These are phyloP conservation scores for Epinotia bilunana DNA, from an alignment of 2,888 invertebrate genomes.

Conservation along the genomic window DNA sequence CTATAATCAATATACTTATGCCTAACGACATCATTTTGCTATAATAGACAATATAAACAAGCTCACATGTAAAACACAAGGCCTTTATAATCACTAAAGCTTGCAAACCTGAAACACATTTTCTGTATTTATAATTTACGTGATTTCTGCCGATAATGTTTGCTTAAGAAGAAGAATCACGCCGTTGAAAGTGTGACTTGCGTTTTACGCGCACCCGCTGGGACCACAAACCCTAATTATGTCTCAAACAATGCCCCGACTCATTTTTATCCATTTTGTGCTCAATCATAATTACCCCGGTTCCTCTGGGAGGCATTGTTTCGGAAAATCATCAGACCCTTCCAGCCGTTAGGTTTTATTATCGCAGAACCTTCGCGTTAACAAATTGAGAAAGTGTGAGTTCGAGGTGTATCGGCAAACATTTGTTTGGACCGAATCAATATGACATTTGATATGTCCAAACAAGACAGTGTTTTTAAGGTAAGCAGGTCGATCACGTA, in stretches of 20 bases:
- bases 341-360: constrained; percentile 57
- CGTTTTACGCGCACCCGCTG: constrained; percentile 63
- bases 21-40: too few relatives aligned
- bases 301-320: constrained; percentile 75
- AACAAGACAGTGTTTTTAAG: background rate
- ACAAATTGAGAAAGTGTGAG: constrained; percentile 37
- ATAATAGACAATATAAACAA: background rate
- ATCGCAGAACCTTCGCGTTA: constrained; percentile 50
- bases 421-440: constrained; percentile 9
- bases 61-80: background rate
- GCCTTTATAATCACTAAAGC: background rate
- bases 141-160: constrained; percentile 26
- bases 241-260: constrained; percentile 78
- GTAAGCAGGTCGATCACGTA: background rate
- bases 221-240: constrained; percentile 83
- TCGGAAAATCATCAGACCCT: constrained; percentile 71
- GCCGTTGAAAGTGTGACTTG: constrained; percentile 66
- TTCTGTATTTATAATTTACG: background rate
- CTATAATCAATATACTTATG: too few relatives aligned
- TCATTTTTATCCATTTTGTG: constrained; percentile 83
- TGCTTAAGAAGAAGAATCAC: constrained; percentile 38
- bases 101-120: background rate
- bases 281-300: constrained; percentile 82
- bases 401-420: constrained; percentile 55
- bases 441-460: background rate